Conservation (phyloP, 2,888 invertebrate species). For the Sepiola atlantica region DNA sequence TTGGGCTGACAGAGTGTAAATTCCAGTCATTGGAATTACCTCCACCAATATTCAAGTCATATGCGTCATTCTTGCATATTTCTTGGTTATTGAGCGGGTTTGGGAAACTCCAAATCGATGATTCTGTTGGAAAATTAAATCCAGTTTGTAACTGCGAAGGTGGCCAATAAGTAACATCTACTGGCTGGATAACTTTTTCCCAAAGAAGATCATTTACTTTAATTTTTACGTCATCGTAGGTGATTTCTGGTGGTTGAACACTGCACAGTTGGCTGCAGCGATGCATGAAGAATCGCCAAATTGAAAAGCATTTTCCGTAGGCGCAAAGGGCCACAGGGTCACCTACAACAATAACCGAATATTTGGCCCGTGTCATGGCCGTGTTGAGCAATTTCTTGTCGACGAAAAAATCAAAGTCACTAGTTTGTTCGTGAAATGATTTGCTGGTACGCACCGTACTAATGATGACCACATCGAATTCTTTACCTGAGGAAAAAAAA, state of each 20-base stretch:
- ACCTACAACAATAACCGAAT: slow-evolving; percentile 69
- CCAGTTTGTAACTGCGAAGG: slow-evolving; percentile 38
- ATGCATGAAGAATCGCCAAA: slow-evolving; percentile 67
- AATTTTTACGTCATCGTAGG: slow-evolving; percentile 62
- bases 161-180: neutral
- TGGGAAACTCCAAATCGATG: neutral
- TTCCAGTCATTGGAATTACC: neutral
- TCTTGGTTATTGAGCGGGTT: neutral
- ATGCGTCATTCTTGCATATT: no score
- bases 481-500: slow-evolving; percentile 64
- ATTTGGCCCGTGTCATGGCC: slow-evolving; percentile 71
- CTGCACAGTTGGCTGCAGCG: slow-evolving; percentile 70
- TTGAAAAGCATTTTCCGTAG: slow-evolving; percentile 68
- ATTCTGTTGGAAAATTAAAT: slow-evolving; percentile 55
- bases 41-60: neutral
- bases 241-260: slow-evolving; percentile 61
- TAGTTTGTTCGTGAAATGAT: slow-evolving; percentile 61
- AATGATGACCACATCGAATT: slow-evolving; percentile 70
- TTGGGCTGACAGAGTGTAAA: no score
- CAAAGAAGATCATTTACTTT: slow-evolving; percentile 58
- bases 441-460: slow-evolving; percentile 69
- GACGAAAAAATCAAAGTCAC: slow-evolving; percentile 68
- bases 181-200: neutral
- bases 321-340: slow-evolving; percentile 70
- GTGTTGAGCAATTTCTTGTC: slow-evolving; percentile 72